Evolutionary conservation across 2,888 invertebrate species (phyloP).

Genomic region (Polyploca ridens): DNA sequence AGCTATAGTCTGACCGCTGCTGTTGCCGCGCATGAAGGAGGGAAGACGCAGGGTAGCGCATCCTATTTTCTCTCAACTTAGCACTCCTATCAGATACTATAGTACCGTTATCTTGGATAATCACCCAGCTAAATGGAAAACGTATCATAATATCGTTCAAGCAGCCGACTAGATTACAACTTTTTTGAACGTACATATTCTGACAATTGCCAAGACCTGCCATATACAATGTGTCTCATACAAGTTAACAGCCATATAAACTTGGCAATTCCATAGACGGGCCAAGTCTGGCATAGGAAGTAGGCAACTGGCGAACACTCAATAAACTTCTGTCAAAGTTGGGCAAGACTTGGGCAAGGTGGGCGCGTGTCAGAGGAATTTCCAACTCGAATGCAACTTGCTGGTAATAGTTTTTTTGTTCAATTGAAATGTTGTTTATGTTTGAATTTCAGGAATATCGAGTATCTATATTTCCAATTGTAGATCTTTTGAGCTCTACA

Average conservation of each 20-base stretch:
- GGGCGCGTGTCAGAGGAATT: slow-evolving; percentile 47
- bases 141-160: no score
- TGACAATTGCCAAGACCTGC: neutral
- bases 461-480: neutral
- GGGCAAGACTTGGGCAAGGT: slow-evolving; percentile 28
- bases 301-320: slow-evolving; percentile 38
- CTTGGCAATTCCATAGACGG: slow-evolving; percentile 17
- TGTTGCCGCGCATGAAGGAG: no score
- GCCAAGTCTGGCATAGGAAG: slow-evolving; percentile 30
- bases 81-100: no score
- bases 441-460: neutral
- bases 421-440: slow-evolving; percentile 14
- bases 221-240: slow-evolving; percentile 10
- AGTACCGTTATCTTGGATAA: no score
- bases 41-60: no score
- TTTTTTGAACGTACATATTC: neutral
- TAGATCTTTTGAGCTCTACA: no score
- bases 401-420: slow-evolving; percentile 12
- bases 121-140: no score
- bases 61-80: no score
- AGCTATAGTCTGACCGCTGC: no score
- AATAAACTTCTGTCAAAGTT: slow-evolving; percentile 43
- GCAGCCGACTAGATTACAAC: neutral
- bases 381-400: slow-evolving; percentile 26
- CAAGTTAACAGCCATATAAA: slow-evolving; percentile 15